Conservation (phyloP, 2,888 invertebrate species). For the Apamea epomidion region DNA sequence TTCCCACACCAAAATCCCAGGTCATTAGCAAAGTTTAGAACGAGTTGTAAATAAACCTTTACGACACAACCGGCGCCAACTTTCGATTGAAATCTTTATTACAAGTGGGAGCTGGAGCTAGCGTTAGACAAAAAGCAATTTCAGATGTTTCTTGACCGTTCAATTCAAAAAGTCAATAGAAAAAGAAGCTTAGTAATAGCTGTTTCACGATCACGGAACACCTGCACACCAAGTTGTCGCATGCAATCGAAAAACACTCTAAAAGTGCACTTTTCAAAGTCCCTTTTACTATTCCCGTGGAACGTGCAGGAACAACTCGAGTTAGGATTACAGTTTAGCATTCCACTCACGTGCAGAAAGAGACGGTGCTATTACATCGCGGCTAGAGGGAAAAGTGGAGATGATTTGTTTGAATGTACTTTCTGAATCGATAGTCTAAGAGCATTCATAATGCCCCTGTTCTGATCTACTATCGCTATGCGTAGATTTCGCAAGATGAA, state of each 20-base stretch:
- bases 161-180: constrained; percentile 74
- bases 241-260: constrained; percentile 78
- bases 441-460: constrained; percentile 76
- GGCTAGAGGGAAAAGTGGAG: constrained; percentile 74
- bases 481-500: constrained; percentile 80
- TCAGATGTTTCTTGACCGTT: constrained; percentile 70
- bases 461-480: constrained; percentile 70
- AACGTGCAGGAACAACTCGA: constrained; percentile 71
- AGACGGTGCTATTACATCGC: constrained; percentile 75
- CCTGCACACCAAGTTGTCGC: constrained; percentile 71
- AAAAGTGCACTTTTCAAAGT: constrained; percentile 79
- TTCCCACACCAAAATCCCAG: constrained; percentile 61
- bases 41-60: constrained; percentile 61
- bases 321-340: constrained; percentile 79
- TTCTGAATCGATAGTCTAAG: constrained; percentile 77
- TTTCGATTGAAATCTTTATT: constrained; percentile 62
- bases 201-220: constrained; percentile 76
- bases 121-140: constrained; percentile 56
- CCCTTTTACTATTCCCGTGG: constrained; percentile 75
- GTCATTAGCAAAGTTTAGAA: constrained; percentile 64
- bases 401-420: constrained; percentile 77
- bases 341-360: constrained; percentile 78
- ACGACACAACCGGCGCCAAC: constrained; percentile 55
- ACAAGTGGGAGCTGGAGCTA: constrained; percentile 46
- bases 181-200: constrained; percentile 72